Base-by-base conservation (phyloP, 2,888 invertebrate species). In the Hirudinaria manillensis region DNA sequence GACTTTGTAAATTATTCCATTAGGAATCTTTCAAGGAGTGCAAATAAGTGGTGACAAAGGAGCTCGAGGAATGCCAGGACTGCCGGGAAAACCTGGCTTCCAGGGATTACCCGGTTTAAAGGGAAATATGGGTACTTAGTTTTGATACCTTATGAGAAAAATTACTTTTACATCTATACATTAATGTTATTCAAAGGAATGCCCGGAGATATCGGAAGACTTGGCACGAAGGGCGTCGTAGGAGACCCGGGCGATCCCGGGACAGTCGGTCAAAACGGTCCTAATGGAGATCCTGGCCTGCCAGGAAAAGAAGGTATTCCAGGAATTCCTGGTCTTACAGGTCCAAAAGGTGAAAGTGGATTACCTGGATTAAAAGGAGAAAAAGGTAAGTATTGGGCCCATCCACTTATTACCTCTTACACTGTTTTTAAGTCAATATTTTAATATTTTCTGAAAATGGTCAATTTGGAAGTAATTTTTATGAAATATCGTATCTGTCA, bases 261-360 rank as follows among this genome's bases (percentile, higher is more conserved):
- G n/a, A n/a, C 70, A 36, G 70, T n/a, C 27, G 71, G 75, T 34
- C 53, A 24, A 32, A 68, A 16, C 66, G 78, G 38, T 29, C 56
- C 29, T 51, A 75, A 75, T 74, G 77, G 77, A 70, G 68, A 72
- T 32, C 27, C 29, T 24, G 78, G 77, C 16, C 53, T 21, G 0
- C 32, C n/a, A 34, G 77, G 77, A 27, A 13, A 24, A 24, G 70
- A 70, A 6, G 76, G 77, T 29, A 45, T 7, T 45, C 45, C 45
- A 45, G 45, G 45, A 1, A 72, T 77, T 10, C 77, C 78, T 67
- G 80, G 80, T 34, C 27, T 67, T 1, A 75, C 45, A 45, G 45
- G 45, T 45, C 45, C 16, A 45, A 45, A 45, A 45, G 45, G 45
- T 45, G 45, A 16, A 45, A 45, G 16, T 10, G 45, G 45, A 45